A percentile compares a stretch with the other conserved stretches of the same genome.
Evolutionary conservation across 2,888 invertebrate species (phyloP).

Genomic region (Mesorhabditis spiculigera): DNA sequence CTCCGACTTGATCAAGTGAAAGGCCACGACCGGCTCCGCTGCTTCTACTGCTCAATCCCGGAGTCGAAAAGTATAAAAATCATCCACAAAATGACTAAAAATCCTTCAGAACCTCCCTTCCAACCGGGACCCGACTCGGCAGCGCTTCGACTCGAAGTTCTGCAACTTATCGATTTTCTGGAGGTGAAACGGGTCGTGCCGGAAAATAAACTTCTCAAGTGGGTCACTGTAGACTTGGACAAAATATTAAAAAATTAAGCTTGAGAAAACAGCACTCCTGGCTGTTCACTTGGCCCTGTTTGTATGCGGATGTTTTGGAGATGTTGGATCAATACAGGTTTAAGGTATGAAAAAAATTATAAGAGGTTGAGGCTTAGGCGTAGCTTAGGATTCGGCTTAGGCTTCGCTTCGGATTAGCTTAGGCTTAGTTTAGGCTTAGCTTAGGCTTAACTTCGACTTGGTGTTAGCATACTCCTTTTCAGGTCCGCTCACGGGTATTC

Average conservation of each 20-base stretch:
- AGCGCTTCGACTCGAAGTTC: conserved; percentile 27
- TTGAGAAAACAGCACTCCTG: conserved; percentile 32
- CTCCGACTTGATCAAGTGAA: not conserved
- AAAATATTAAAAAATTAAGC: conserved; percentile 13
- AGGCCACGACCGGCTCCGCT: conserved; percentile 1
- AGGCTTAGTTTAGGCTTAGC: no score
- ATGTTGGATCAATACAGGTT: conserved; percentile 42
- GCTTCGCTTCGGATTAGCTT: no score
- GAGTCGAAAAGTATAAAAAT: not conserved
- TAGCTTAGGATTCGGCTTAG: no score
- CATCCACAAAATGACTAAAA: not conserved
- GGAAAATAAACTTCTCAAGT: conserved; percentile 37
- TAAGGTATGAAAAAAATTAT: conserved; percentile 14
- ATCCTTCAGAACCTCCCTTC: not conserved
- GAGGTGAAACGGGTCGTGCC: conserved; percentile 37
- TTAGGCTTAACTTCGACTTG: not conserved
- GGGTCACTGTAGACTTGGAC: not conserved
- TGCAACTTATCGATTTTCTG: conserved; percentile 36
- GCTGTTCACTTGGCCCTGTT: conserved; percentile 41
- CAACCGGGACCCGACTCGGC: conserved; percentile 18
- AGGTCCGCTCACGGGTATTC: conserved; percentile 32
- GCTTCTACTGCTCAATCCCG: conserved; percentile 1
- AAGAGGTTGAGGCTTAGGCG: no score
- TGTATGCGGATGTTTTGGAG: conserved; percentile 46
- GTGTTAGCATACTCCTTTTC: not conserved